Percentiles rank a stretch among this genome's conserved stretches.
phyloP scores from a whole-genome alignment of 64 coral and sea anemone species.

The Catalaphyllia jardinei region DNA sequence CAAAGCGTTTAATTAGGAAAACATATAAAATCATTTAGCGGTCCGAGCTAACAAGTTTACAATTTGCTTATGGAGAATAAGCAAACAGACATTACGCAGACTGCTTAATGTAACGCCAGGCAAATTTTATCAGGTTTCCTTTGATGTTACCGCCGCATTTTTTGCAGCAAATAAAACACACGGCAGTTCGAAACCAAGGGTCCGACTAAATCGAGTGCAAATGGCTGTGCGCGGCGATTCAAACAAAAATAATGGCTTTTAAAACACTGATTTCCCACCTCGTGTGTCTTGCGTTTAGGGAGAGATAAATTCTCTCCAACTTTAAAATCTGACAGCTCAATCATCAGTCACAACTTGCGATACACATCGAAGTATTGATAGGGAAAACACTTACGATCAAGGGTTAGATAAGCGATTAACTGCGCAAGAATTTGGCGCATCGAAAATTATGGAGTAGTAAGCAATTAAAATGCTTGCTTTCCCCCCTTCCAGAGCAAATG shows the following conservation, averaged over 20 bases:
- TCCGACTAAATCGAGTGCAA: not conserved
- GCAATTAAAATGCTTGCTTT: not conserved
- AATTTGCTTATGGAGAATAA: constrained; percentile 53
- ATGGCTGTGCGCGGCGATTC: not conserved
- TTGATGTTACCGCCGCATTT: constrained; percentile 36
- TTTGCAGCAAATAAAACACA: constrained; percentile 28
- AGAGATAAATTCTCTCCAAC: constrained; percentile 7
- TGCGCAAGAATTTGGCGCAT: not conserved
- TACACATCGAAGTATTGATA: constrained; percentile 55
- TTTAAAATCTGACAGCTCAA: constrained; percentile 21
- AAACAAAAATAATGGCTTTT: not conserved
- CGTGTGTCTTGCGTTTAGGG: not conserved
- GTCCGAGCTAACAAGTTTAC: constrained; percentile 48
- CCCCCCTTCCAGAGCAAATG: not conserved
- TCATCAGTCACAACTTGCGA: constrained; percentile 48
- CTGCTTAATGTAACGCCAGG: constrained; percentile 20
- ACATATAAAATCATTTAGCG: constrained; percentile 55
- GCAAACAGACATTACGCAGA: constrained; percentile 38
- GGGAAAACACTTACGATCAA: constrained; percentile 47
- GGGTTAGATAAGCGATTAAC: constrained; percentile 44
- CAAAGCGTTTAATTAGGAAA: constrained; percentile 52
- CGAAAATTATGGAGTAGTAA: not conserved
- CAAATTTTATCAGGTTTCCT: constrained; percentile 35
- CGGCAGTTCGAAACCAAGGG: not conserved
- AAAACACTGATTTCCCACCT: not conserved